Evolutionary conservation across 1,140 invertebrate genomes (phyloP).

Genomic region (Episyrphus balteatus): DNA sequence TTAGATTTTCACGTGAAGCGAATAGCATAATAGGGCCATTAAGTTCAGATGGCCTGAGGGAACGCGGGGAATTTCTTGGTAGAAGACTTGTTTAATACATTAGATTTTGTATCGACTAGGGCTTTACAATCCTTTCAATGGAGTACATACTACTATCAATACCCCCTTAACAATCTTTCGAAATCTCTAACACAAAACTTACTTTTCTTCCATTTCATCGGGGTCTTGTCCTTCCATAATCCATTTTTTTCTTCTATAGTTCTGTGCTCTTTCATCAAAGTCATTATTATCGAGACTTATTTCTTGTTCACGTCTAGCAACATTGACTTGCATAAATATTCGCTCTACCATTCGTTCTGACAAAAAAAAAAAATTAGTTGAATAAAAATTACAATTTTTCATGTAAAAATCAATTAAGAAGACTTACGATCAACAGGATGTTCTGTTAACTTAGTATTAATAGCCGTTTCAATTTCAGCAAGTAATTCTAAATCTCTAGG

Average conservation of each 20-base stretch:
- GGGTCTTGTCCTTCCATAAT: slow-evolving; percentile 75
- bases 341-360: slow-evolving; percentile 35
- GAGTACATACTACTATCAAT: too few species aligned
- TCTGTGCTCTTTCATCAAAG: slow-evolving; percentile 78
- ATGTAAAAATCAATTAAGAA: not conserved
- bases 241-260: slow-evolving; percentile 79
- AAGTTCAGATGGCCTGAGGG: too few species aligned
- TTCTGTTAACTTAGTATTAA: slow-evolving; percentile 77
- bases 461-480: slow-evolving; percentile 72
- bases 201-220: slow-evolving; percentile 57
- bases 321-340: slow-evolving; percentile 84
- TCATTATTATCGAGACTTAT: slow-evolving; percentile 84
- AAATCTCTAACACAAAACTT: too few species aligned
- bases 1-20: too few species aligned
- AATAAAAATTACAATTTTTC: not conserved
- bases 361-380: not conserved
- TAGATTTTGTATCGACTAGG: too few species aligned
- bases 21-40: too few species aligned
- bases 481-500: slow-evolving; percentile 83
- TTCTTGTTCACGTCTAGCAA: slow-evolving; percentile 82
- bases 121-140: too few species aligned
- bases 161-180: too few species aligned
- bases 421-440: slow-evolving; percentile 68
- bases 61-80: too few species aligned
- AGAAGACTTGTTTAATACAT: too few species aligned